Percentiles rank a stretch among this genome's conserved stretches.
Evolutionary conservation across 2,113 vertebrate species (phyloP).

Genomic region (Hippocampus zosterae): DNA sequence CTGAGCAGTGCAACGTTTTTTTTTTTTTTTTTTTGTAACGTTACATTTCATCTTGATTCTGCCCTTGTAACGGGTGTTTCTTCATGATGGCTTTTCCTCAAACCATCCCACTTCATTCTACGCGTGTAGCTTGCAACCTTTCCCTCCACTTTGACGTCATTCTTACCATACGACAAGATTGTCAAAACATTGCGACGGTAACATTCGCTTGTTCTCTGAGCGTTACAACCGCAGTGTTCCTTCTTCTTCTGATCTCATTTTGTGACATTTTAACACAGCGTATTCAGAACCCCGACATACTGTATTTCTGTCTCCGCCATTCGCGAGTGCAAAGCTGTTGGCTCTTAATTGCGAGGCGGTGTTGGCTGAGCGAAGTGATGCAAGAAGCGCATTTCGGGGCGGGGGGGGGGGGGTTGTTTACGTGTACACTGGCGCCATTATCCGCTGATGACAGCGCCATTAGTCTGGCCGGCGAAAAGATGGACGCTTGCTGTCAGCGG

Average conservation of each 20-base stretch:
- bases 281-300: neutral
- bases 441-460: conserved; percentile 91
- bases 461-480: conserved; percentile 88
- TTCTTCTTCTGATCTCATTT: too few relatives aligned
- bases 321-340: conserved; percentile 37
- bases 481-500: conserved; percentile 89
- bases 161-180: too few relatives aligned
- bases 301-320: neutral
- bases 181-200: too few relatives aligned
- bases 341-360: conserved; percentile 38
- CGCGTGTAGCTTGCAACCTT: too few relatives aligned
- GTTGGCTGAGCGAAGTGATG: conserved; percentile 68
- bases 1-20: too few relatives aligned
- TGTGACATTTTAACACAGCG: neutral
- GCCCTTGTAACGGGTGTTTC: too few relatives aligned
- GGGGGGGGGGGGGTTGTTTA: conserved; percentile 60
- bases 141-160: neutral
- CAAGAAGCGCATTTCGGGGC: neutral
- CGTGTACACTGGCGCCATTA: conserved; percentile 83
- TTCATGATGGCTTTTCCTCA: neutral
- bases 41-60: too few relatives aligned
- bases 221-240: too few relatives aligned
- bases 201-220: too few relatives aligned
- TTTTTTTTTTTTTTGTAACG: too few relatives aligned
- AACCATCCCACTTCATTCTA: neutral